Evolutionary conservation across 2,888 invertebrate genomes (phyloP).

Genomic region (Ligdia adustata): DNA sequence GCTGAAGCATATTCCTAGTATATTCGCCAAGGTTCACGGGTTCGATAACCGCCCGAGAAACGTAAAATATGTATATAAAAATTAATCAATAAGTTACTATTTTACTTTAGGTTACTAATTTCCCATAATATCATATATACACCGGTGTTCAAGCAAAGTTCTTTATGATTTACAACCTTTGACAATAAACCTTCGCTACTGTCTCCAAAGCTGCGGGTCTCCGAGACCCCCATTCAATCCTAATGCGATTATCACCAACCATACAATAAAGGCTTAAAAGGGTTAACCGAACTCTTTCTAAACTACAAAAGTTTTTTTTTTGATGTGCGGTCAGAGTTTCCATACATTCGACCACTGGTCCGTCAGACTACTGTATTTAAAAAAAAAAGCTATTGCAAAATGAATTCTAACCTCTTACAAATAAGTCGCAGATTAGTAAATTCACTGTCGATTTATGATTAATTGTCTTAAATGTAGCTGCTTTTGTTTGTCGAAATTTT

Average conservation of each 20-base stretch:
- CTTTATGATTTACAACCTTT: conserved; percentile 21
- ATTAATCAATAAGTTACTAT: too few species aligned
- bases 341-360: conserved; percentile 18
- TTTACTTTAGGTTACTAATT: too few species aligned
- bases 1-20: too few species aligned
- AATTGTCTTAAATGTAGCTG: too few species aligned
- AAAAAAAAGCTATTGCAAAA: neutral
- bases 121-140: too few species aligned
- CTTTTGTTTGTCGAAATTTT: neutral
- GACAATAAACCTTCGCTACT: conserved; percentile 24
- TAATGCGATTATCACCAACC: conserved; percentile 42
- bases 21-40: too few species aligned
- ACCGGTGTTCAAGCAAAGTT: too few species aligned
- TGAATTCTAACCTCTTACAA: neutral
- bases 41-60: too few species aligned
- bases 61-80: too few species aligned
- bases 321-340: conserved; percentile 15
- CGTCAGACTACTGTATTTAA: conserved; percentile 3
- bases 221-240: conserved; percentile 34
- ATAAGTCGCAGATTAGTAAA: neutral
- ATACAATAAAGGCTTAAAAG: conserved; percentile 26
- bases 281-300: conserved; percentile 23
- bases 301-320: conserved; percentile 1
- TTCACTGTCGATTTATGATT: conserved; percentile 4
- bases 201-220: conserved; percentile 26